Base-by-base conservation (phyloP, 2,113 vertebrate genomes). In the Tylochromis polylepis region DNA sequence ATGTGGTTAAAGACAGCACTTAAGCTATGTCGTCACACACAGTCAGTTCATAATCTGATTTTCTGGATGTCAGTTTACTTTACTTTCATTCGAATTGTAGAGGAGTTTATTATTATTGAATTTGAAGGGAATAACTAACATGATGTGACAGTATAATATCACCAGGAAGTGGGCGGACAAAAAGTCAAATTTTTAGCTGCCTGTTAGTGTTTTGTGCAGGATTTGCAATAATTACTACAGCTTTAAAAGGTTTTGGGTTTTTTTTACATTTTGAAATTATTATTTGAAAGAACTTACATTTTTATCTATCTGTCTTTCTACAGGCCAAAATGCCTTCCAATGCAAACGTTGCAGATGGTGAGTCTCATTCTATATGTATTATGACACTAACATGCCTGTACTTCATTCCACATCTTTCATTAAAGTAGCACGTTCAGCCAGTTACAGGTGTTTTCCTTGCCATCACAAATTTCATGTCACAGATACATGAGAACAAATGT, bases 241-340 rank as follows among this genome's bases (percentile, higher is more conserved):
- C 14, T 27, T 46, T 49, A 46, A 29, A 72, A 6, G 2, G 46
- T 41, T 46, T 72, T 11, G 2, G 46, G 22, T 46, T 72, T 11
- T 41, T 60, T 43, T 62, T 81, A 49, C 10, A 55, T 67, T 83
- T 53, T 83, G 31, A 83, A 75, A 70, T 70, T n/a, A 24, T 82
- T 46, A 60, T 60, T 24, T 38, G 11, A 8, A 70, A 36, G 12
- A 36, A 22, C 29, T 24, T 11, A 38, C 18, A 20, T 31, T n/a
- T 49, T 62, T 49, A 31, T 56, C 4, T 80, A 16, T 88, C 43
- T 89, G 16, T 92, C 18, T 91, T 20, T 88, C 62, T 11, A 29
- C 93, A 95, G 94, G 53, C 12, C 82, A 95, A 92, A 72, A 70
- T 24, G 56, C 51, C 31, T 5, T 82, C 92, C 29, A 91, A 78